Base-by-base conservation (phyloP, 2,888 invertebrate species). In the Nycteola revayana region DNA sequence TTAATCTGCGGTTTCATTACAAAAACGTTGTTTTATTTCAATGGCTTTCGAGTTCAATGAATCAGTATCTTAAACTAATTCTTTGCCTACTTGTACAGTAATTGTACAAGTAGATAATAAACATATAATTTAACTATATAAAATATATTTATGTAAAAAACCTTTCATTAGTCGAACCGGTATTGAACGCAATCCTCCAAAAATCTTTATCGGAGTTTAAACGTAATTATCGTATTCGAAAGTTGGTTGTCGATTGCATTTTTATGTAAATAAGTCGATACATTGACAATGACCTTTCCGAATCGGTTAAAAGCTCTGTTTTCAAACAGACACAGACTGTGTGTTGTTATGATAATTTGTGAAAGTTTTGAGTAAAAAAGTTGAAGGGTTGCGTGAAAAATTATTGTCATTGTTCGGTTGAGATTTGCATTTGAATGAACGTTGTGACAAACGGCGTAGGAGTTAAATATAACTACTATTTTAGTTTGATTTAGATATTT, bases 271-370 rank as follows among this genome's bases (percentile, higher is more conserved):
- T 74, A 45, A 59, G 49, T 54, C 51, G 45, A 65, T 65, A 64
- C 59, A 7, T 21, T 27, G 29, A 70, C 69, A 75, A 74, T 67
- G 62, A 65, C 67, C 75, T 62, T 65, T 51, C 67, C 68, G 56
- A 67, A 61, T 70, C 64, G 55, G 50, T 57, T 49, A 70, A 75
- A 73, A 61, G 54, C 52, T 63, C 59, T 75, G 74, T 78, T 77
- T 73, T 49, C 56, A 68, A 61, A 73, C 66, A 61, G 49, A 45
- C 49, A 49, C 46, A 40, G 34, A 33, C 30, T n/a, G 22, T 10
- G 30, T 32, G 44, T 78, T 82, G 72, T 82, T 73, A 82, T 84
- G 80, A 40, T 77, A 81, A 84, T 79, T 62, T 67, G 76, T 69
- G 80, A 81, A 80, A 83, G 82, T 70, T 64, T 32, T 4, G 25